Evolutionary conservation across 2,888 invertebrate species (phyloP), one percentile per base, ranked within the genome.

Genomic region (Mellilla xanthometata): DNA sequence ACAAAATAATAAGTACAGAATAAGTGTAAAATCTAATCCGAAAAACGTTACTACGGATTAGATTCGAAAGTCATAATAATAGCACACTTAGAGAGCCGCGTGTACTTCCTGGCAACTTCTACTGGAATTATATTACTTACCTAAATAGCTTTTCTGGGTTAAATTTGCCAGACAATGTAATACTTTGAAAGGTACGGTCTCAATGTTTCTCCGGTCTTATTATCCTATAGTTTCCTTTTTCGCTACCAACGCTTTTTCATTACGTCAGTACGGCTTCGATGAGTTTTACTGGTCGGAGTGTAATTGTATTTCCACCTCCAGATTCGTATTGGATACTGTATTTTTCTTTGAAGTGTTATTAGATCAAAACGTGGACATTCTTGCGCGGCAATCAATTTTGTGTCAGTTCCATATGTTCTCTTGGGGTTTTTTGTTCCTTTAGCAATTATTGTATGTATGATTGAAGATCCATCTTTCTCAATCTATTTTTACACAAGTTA

Each of bases 71-170:
- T n/a, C n/a, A n/a, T n/a, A n/a, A n/a, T n/a, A n/a, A n/a, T n/a
- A n/a, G n/a, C n/a, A n/a, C n/a, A n/a, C n/a, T n/a, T n/a, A n/a
- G 60, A 70, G 65, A 57, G 67, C 60, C 55, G 56, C 54, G 71
- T 74, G 77, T 81, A 83, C 76, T 79, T 79, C 61, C 56, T 59
- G 55, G 54, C 59, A 76, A 80, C 75, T 79, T 62, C 68, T 56
- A 50, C 50, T 61, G 56, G 71, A 77, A 82, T 81, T 80, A 75
- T 80, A 81, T 80, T 76, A 76, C 76, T 78, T 74, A 73, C 70
- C 66, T 69, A 74, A 78, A 84, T 76, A 76, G 77, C 77, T 75
- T 80, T 76, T 68, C 69, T 58, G 59, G 74, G 68, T 73, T 70
- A 72, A 76, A 76, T 70, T 67, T 72, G 61, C 70, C 52, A 68